Conservation (phyloP, 1,140 invertebrate species). For the Coptotermes formosanus region DNA sequence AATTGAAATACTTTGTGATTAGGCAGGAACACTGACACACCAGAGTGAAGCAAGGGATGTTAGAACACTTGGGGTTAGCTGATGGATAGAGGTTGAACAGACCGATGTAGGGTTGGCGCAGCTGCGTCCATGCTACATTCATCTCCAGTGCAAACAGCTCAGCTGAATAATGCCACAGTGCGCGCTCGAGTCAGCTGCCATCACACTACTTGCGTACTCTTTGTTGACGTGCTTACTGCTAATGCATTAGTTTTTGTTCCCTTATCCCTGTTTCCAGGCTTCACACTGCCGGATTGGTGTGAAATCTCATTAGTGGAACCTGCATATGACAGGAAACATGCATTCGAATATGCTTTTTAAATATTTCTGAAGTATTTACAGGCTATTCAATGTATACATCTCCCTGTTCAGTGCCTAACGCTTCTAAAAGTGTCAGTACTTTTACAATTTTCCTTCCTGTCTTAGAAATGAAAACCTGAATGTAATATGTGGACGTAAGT, state of each 20-base stretch:
- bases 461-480: too few species aligned
- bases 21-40: neutral
- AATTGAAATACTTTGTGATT: neutral
- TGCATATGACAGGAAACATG: too few species aligned
- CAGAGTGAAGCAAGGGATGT: neutral
- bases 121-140: slow-evolving; percentile 5
- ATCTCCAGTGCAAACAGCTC: slow-evolving; percentile 10
- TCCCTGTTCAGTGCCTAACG: too few species aligned
- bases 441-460: too few species aligned
- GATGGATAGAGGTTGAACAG: slow-evolving; percentile 17
- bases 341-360: too few species aligned
- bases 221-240: neutral
- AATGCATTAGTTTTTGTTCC: neutral
- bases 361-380: too few species aligned
- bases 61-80: neutral
- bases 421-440: too few species aligned
- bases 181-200: neutral
- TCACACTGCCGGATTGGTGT: neutral
- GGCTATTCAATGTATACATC: too few species aligned
- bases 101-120: neutral
- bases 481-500: too few species aligned
- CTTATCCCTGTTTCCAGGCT: neutral
- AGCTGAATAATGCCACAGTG: neutral
- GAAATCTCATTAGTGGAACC: neutral
- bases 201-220: neutral